Conservation (phyloP, 2,888 invertebrate genomes). For the Poecilus cupreus region DNA sequence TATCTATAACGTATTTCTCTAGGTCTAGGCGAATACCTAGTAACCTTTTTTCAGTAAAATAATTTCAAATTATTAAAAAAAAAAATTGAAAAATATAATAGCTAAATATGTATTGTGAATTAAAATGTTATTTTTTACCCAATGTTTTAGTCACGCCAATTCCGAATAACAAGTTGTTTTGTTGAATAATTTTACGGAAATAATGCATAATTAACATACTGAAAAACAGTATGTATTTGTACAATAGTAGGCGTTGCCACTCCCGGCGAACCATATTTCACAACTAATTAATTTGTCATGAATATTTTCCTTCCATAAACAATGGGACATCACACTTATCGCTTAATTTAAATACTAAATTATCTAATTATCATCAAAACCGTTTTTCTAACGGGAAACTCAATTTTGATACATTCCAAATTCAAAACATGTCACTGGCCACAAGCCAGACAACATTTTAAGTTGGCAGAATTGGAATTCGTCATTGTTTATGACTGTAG, state of each 20-base stretch:
- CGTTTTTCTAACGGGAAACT: constrained; percentile 28
- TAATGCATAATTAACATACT: not conserved
- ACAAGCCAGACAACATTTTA: constrained; percentile 5
- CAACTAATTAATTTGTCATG: constrained; percentile 27
- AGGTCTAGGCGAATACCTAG: too few species aligned
- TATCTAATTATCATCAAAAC: not conserved
- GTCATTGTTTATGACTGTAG: not conserved
- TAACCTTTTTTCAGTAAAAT: too few species aligned
- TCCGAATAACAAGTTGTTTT: not conserved
- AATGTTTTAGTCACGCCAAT: too few species aligned
- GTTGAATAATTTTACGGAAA: constrained; percentile 1
- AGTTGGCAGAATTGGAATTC: not conserved
- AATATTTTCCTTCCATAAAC: constrained; percentile 8
- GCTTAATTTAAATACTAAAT: constrained; percentile 17
- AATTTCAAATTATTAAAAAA: too few species aligned
- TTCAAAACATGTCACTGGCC: constrained; percentile 33
- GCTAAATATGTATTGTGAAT: not conserved
- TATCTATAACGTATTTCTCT: too few species aligned
- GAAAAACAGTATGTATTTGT: not conserved
- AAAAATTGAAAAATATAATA: too few species aligned
- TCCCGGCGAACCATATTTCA: constrained; percentile 7
- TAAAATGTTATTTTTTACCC: not conserved
- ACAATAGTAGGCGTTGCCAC: not conserved
- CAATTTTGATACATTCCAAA: constrained; percentile 36
- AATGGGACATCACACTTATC: constrained; percentile 1